These are phyloP conservation scores for Paramuricea clavata DNA, from an alignment of 92 coral and sea anemone genomes.

Conservation along the genomic window DNA sequence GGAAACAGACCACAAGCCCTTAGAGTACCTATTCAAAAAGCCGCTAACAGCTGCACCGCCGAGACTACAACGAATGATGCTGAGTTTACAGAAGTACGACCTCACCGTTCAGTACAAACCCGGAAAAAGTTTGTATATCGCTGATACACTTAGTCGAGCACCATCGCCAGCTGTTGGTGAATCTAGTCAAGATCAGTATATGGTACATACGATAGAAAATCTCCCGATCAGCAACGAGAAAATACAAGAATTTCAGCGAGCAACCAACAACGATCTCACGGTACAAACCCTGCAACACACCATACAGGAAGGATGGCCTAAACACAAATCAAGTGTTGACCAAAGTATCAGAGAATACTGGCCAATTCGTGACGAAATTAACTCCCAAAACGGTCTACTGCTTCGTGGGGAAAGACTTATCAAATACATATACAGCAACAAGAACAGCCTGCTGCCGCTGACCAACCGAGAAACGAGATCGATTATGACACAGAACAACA, in stretches of 20 bases:
- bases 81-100: slow-evolving; percentile 1
- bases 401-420: slow-evolving; percentile 44
- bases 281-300: slow-evolving; percentile 61
- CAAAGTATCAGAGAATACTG: slow-evolving; percentile 48
- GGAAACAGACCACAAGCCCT: slow-evolving; percentile 1
- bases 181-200: not conserved
- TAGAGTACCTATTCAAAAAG: not conserved
- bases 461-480: too few relatives aligned
- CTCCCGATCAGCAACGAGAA: slow-evolving; percentile 60
- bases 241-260: slow-evolving; percentile 54
- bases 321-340: slow-evolving; percentile 48
- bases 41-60: not conserved
- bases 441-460: too few relatives aligned
- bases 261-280: slow-evolving; percentile 59
- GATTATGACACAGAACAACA: too few relatives aligned
- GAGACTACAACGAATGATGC: slow-evolving; percentile 13
- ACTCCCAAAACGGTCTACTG: slow-evolving; percentile 66
- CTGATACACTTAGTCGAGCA: not conserved
- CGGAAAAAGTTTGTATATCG: not conserved
- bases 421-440: too few relatives aligned
- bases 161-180: not conserved
- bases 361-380: slow-evolving; percentile 55
- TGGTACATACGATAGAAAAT: slow-evolving; percentile 55
- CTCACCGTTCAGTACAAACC: not conserved
- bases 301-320: slow-evolving; percentile 66